Evolutionary conservation across 2,113 vertebrate genomes (phyloP).

Genomic region (Trachemys scripta): DNA sequence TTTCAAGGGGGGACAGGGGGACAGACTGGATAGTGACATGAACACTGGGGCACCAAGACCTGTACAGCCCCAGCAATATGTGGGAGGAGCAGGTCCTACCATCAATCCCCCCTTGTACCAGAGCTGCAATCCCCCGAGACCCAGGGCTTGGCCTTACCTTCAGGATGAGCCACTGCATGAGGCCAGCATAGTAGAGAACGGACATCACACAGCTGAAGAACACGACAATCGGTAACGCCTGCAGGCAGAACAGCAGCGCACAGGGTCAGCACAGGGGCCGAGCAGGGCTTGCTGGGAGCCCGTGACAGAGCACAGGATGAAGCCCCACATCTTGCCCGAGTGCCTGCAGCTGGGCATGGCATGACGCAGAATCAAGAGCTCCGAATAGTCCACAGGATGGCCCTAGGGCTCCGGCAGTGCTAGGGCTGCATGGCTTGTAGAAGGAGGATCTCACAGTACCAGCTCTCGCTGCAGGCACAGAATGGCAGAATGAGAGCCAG

Average conservation of each 20-base stretch:
- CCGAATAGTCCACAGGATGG: background rate
- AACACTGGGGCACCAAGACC: background rate
- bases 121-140: background rate
- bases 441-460: background rate
- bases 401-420: background rate
- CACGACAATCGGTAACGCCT: slow-evolving; percentile 91
- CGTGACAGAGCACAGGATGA: background rate
- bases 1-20: background rate
- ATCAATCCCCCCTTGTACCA: background rate
- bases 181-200: slow-evolving; percentile 90
- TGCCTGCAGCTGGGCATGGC: background rate
- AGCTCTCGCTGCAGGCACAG: background rate
- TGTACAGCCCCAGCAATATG: background rate
- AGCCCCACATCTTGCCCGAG: background rate
- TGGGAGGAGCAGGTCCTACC: background rate
- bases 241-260: slow-evolving; percentile 13
- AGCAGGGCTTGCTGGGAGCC: background rate
- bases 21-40: background rate
- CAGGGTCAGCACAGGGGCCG: background rate
- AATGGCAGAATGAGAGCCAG: background rate
- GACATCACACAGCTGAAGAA: slow-evolving; percentile 98
- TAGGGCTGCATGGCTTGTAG: background rate
- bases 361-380: background rate
- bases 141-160: slow-evolving; percentile 82
- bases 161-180: slow-evolving; percentile 93